A percentile compares a stretch with the other conserved stretches of the same genome.
Conservation (phyloP, 1,140 invertebrate species). For the Temnothorax curvispinosus region DNA sequence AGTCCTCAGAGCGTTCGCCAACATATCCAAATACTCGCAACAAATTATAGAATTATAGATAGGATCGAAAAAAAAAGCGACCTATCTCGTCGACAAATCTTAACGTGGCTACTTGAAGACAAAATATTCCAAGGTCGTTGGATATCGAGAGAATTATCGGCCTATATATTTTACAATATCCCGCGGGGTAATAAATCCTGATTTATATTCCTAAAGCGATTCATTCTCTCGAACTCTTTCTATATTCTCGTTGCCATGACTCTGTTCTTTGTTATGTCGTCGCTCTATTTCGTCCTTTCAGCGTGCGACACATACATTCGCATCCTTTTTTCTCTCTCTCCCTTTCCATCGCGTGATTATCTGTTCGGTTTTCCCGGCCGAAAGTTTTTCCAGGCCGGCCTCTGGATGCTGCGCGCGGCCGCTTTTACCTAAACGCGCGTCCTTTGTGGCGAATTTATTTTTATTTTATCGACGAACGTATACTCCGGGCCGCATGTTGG, state of each 20-base stretch:
- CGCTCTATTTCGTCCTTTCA: slow-evolving; percentile 17
- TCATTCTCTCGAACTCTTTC: not conserved
- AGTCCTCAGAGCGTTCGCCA: not conserved
- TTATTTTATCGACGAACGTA: slow-evolving; percentile 24
- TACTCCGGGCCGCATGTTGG: not conserved
- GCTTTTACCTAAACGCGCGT: slow-evolving; percentile 10
- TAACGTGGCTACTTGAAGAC: not conserved
- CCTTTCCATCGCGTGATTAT: not conserved
- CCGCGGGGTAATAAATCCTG: slow-evolving; percentile 45
- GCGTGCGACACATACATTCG: not conserved
- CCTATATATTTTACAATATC: slow-evolving; percentile 11
- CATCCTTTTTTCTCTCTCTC: not conserved
- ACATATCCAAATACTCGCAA: not conserved
- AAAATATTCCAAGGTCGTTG: not conserved
- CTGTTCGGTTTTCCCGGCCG: not conserved
- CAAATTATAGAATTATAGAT: not conserved
- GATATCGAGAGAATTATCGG: not conserved
- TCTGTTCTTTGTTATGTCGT: slow-evolving; percentile 2
- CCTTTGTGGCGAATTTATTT: slow-evolving; percentile 34
- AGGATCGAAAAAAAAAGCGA: not conserved
- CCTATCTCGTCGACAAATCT: not conserved
- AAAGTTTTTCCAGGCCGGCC: not conserved
- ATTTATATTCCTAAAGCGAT: slow-evolving; percentile 58
- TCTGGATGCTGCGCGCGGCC: not conserved
- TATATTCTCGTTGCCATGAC: not conserved